Percentiles rank a stretch among this genome's conserved stretches.
These are phyloP conservation scores for Rhogogaster chlorosoma DNA, from an alignment of 2,888 invertebrate species.

Conservation along the genomic window DNA sequence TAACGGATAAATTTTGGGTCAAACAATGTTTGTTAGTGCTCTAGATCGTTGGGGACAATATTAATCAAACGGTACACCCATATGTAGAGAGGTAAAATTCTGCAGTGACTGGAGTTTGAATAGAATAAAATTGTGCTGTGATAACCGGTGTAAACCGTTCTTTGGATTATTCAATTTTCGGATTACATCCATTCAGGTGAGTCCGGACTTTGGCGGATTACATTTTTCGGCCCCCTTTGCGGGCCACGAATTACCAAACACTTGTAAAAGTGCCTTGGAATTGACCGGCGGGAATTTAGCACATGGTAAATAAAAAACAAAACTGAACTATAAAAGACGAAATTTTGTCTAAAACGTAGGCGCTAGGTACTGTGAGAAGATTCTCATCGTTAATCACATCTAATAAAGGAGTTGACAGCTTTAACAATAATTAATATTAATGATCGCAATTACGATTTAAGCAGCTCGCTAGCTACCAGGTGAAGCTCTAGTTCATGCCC, in stretches of 20 bases:
- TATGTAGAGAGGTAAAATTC: slow-evolving; percentile 6
- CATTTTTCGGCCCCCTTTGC: background rate
- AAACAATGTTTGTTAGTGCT: slow-evolving; percentile 47
- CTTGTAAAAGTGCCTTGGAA: background rate
- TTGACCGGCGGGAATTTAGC: background rate
- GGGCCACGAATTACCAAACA: background rate
- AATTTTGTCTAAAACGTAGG: background rate
- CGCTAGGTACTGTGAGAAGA: slow-evolving; percentile 22
- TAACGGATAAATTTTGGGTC: slow-evolving; percentile 35
- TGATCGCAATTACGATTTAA: slow-evolving; percentile 57
- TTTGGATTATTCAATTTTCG: slow-evolving; percentile 50
- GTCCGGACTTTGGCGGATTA: background rate
- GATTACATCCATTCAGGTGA: slow-evolving; percentile 39
- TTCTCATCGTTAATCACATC: slow-evolving; percentile 54
- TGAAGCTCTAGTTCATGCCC: slow-evolving; percentile 50
- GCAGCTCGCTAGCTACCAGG: slow-evolving; percentile 55
- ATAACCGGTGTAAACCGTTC: slow-evolving; percentile 48
- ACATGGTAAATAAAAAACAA: background rate
- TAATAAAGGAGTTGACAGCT: slow-evolving; percentile 54
- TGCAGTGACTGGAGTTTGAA: slow-evolving; percentile 29
- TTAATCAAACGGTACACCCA: background rate
- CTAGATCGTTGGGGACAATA: slow-evolving; percentile 1
- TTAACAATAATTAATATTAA: slow-evolving; percentile 58
- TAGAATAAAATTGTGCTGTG: slow-evolving; percentile 55
- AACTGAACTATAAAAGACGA: background rate